Evolutionary conservation across 2,797 vertebrate genomes (phyloP), one percentile per base, ranked within the genome.

Genomic region (Myotis pilosus): DNA sequence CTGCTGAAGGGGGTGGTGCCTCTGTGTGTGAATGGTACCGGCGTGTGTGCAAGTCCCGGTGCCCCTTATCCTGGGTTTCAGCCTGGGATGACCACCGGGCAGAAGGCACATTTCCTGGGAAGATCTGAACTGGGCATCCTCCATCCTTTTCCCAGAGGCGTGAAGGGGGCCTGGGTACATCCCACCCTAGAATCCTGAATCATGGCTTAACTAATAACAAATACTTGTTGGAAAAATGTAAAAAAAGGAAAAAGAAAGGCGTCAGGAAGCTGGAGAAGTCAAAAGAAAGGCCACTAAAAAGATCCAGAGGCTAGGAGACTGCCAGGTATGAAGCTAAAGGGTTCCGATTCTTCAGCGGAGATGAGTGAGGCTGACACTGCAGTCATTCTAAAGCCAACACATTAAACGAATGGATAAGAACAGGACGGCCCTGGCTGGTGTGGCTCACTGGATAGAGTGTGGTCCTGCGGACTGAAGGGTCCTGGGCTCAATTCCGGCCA

Each of bases 1-100:
- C 95, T 0, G 97, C 97, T 25, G 99, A 98, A 98, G 99, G 98
- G n/a, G 97, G 98, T 2, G 99, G 99, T 91, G 95, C 85, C 3
- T 89, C 98, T 1, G 98, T 99, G 0, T 99, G 99, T 53, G 98
- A 99, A 15, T 99, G 99, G 99, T 99, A 99, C 97, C 97, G 57
- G 74, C 98, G 99, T 83, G 99, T 99, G 85, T 99, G 99, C 98
- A 98, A 97, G 51, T 99, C 99, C 22, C 96, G 99, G 72, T 99
- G 99, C 94, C 99, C 99, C 51, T 2, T 97, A 0, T 98, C 98
- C 76, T 99, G 99, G 99, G 99, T 99, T 49, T 97, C 98, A 30
- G 95, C 98, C 92, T 99, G 99, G 99, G 98, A 99, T 5, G 98
- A 98, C 1, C 98, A 98, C 92, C 97, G 97, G 91, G 99, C 97